Evolutionary conservation across 2,113 vertebrate species (phyloP).

Genomic region (Saimiri boliviensis): DNA sequence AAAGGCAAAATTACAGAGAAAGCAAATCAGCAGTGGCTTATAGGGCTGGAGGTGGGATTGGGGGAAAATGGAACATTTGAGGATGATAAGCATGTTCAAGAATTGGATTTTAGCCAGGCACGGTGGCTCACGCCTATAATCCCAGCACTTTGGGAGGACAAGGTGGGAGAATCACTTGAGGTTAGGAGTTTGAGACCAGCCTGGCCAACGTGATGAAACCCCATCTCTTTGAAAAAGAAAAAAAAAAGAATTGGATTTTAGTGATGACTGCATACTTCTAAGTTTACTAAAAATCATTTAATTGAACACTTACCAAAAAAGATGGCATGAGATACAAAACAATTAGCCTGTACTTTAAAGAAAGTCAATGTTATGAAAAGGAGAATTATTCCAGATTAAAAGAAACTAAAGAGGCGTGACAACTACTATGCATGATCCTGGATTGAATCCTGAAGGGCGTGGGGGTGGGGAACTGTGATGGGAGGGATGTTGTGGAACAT

Average conservation of each 20-base stretch:
- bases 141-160: no score
- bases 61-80: background rate
- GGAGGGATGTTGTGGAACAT: background rate
- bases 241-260: background rate
- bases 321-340: background rate
- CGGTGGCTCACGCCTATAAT: no score
- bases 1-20: background rate
- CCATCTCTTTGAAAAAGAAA: no score
- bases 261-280: background rate
- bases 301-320: background rate
- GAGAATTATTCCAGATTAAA: background rate
- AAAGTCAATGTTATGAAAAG: background rate
- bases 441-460: background rate
- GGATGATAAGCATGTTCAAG: background rate
- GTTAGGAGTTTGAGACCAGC: no score
- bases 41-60: background rate
- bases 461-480: background rate
- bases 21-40: background rate
- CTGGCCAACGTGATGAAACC: no score
- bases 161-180: no score
- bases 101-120: background rate
- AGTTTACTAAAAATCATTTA: background rate
- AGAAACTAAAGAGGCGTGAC: background rate
- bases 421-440: background rate
- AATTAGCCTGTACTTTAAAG: background rate